Percentiles rank a stretch among this genome's conserved stretches.
Evolutionary conservation across 64 coral and sea anemone species (phyloP).

Genomic region (Anthopleura sola): DNA sequence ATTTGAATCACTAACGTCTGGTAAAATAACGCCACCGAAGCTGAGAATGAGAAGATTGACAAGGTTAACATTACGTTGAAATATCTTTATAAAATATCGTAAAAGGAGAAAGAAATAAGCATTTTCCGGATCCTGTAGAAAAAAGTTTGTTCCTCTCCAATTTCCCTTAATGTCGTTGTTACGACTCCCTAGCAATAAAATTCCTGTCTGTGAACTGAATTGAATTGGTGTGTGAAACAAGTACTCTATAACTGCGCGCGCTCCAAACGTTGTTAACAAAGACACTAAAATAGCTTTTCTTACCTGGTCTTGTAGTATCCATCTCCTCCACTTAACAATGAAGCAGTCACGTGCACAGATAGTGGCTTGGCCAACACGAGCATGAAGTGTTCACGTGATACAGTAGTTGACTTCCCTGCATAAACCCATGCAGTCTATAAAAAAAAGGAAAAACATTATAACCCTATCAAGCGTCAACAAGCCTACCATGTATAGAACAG

Average conservation of each 20-base stretch:
- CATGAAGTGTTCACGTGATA: slow-evolving; percentile 78
- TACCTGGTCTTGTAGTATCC: slow-evolving; percentile 47
- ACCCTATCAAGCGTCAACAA: too few relatives aligned
- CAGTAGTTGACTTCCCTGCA: slow-evolving; percentile 4
- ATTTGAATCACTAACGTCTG: slow-evolving; percentile 26
- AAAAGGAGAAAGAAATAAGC: too few relatives aligned
- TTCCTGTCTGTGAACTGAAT: too few relatives aligned
- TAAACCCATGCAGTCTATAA: slow-evolving; percentile 66
- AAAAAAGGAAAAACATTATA: neutral
- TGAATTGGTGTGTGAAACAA: neutral
- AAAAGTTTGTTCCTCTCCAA: too few relatives aligned
- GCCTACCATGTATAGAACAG: too few relatives aligned
- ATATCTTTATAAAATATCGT: too few relatives aligned
- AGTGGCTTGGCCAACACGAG: slow-evolving; percentile 74
- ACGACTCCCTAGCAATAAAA: too few relatives aligned
- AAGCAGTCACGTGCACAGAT: slow-evolving; percentile 69
- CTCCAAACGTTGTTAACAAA: neutral
- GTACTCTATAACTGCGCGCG: neutral
- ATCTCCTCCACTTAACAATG: slow-evolving; percentile 63
- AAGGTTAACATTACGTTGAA: too few relatives aligned
- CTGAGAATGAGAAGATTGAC: slow-evolving; percentile 25
- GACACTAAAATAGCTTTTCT: neutral
- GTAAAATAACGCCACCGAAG: slow-evolving; percentile 67
- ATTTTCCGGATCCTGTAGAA: too few relatives aligned
- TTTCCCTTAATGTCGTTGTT: too few relatives aligned